Evolutionary conservation across 2,113 vertebrate genomes (phyloP), one percentile per base, ranked within the genome.

Genomic region (Lepisosteus osseus): DNA sequence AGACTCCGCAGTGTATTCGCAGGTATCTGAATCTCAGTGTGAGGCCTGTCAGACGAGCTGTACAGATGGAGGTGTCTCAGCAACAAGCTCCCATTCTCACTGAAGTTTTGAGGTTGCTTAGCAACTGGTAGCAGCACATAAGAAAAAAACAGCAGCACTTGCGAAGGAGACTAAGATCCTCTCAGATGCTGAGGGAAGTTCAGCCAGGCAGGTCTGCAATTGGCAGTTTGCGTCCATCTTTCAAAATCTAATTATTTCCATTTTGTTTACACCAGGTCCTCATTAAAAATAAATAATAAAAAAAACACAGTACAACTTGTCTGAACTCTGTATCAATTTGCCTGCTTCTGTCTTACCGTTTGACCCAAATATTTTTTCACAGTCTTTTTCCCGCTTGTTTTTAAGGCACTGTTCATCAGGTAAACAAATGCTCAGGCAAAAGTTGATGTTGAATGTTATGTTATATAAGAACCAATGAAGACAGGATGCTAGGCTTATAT

Each of bases 251-350:
- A 88, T 91, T 90, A 90, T 85, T 78, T 78, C 80, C 88, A 87
- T 82, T 86, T 87, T 91, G 89, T 91, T 86, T 92, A 90, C 86
- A 90, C 79, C 79, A 78, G 85, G 85, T 85, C 86, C 89, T 92
- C 89, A 90, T 92, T 92, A 92, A 80, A 82, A 51, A 51, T 92
- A 92, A 80, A 82, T 1, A 51, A 51, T 5, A 51, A 51, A 51
- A 82, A 81, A 76, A 83, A 83, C 84, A 77, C 81, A 90, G 87
- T 85, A 90, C 89, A 88, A 80, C 86, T 80, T 82, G 82, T 85
- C 89, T 87, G 75, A 81, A 87, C 86, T 87, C 82, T 73, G 82
- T 75, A 77, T 86, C 88, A 89, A 87, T 87, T 86, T 88, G 80
- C 70, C 78, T 76, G 73, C 74, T 77, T 74, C 68, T 69, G 75